Percentiles rank a stretch among this genome's conserved stretches.
phyloP scores from a whole-genome alignment of 2,113 vertebrate genomes.

The Nesogale talazaci region DNA sequence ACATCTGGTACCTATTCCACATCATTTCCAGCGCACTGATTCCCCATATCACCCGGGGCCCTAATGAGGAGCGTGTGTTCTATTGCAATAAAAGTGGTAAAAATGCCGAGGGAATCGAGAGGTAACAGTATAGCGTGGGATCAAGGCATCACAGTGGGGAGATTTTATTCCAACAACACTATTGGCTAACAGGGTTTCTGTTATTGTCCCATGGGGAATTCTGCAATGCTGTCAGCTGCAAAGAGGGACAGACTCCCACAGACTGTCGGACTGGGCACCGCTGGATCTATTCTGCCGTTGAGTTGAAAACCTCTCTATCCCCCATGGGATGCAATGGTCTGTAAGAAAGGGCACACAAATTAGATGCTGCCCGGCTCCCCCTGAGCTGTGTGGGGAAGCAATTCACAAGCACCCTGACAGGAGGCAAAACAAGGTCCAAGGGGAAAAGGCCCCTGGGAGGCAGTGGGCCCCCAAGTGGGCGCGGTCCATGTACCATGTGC shows the following conservation, averaged over 20 bases:
- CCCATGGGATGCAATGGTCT: not conserved
- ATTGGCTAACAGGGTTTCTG: constrained; percentile 78
- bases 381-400: constrained; percentile 65
- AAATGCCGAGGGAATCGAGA: constrained; percentile 71
- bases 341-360: constrained; percentile 33
- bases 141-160: constrained; percentile 61
- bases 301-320: constrained; percentile 46
- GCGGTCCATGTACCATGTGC: constrained; percentile 55
- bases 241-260: constrained; percentile 75
- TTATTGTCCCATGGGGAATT: constrained; percentile 82
- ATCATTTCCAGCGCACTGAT: constrained; percentile 76
- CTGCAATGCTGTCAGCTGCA: constrained; percentile 78
- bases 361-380: constrained; percentile 55
- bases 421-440: constrained; percentile 69
- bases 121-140: constrained; percentile 79
- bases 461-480: constrained; percentile 46
- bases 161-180: constrained; percentile 76
- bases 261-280: constrained; percentile 46
- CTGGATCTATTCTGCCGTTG: constrained; percentile 48
- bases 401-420: constrained; percentile 50
- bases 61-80: constrained; percentile 84
- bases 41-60: constrained; percentile 81
- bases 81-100: constrained; percentile 79
- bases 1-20: constrained; percentile 86
- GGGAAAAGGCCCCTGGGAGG: constrained; percentile 70